phyloP scores from a whole-genome alignment of 2,888 invertebrate genomes.

The Hirtodrosophila trivittata region DNA sequence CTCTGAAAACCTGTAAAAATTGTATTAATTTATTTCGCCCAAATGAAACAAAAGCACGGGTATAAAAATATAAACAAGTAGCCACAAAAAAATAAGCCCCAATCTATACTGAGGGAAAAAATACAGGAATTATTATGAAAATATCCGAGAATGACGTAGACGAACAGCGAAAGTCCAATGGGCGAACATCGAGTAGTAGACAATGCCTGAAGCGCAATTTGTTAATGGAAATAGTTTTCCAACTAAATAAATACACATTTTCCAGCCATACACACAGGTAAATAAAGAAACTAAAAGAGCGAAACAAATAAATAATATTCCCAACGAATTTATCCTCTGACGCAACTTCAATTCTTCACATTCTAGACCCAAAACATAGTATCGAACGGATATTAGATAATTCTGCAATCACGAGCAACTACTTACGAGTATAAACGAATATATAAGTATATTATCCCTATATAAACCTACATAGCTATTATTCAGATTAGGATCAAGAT shows the following conservation, averaged over 20 bases:
- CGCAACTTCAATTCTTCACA: no score
- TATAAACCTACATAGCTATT: no score
- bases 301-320: no score
- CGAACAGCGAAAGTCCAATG: conserved; percentile 10
- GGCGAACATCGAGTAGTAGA: not conserved
- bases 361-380: no score
- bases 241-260: conserved; percentile 62
- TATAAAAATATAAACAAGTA: conserved; percentile 22
- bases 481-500: no score
- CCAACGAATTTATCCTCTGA: no score
- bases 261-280: conserved; percentile 26
- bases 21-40: conserved; percentile 17
- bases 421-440: no score
- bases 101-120: conserved; percentile 9
- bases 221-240: conserved; percentile 65
- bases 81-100: conserved; percentile 6
- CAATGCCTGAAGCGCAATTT: conserved; percentile 53
- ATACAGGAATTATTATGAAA: not conserved
- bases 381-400: no score
- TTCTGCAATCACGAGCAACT: no score
- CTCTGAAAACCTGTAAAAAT: conserved; percentile 19
- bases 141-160: conserved; percentile 10
- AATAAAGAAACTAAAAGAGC: no score
- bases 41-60: conserved; percentile 19
- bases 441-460: no score